These are phyloP conservation scores for Steinernema feltiae DNA, from an alignment of 1,140 invertebrate genomes.

Conservation along the genomic window DNA sequence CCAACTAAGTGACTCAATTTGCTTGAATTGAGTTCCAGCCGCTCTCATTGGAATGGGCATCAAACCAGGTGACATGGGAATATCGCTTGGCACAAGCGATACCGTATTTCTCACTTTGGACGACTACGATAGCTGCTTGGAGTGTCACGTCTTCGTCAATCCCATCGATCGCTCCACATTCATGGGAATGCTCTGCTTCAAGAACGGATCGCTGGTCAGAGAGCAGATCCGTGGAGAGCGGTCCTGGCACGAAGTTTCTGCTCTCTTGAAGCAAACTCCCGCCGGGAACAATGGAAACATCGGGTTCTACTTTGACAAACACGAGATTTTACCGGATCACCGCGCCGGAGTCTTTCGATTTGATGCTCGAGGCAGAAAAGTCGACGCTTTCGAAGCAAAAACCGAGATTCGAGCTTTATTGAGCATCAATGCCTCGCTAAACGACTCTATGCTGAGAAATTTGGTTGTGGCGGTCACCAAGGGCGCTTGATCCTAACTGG, in stretches of 20 bases:
- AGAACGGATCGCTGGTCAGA: slow-evolving; percentile 37
- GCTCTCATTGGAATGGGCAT: slow-evolving; percentile 71
- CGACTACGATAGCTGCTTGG: slow-evolving; percentile 5
- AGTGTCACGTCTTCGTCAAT: slow-evolving; percentile 30
- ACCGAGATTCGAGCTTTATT: slow-evolving; percentile 24
- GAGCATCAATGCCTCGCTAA: slow-evolving; percentile 35
- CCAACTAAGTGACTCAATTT: background rate
- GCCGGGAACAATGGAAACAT: slow-evolving; percentile 33
- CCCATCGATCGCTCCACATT: slow-evolving; percentile 10
- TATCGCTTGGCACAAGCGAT: slow-evolving; percentile 64
- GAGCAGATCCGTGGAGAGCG: slow-evolving; percentile 27
- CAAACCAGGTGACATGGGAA: slow-evolving; percentile 70
- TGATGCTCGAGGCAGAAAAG: slow-evolving; percentile 61
- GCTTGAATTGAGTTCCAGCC: slow-evolving; percentile 44
- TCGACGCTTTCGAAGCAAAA: slow-evolving; percentile 13
- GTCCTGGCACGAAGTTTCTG: slow-evolving; percentile 23
- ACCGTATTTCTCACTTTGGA: slow-evolving; percentile 29
- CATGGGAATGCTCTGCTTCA: slow-evolving; percentile 38
- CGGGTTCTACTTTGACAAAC: slow-evolving; percentile 35
- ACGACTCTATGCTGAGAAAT: slow-evolving; percentile 25
- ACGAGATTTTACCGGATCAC: slow-evolving; percentile 32
- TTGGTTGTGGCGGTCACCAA: slow-evolving; percentile 2
- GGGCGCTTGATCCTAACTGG: slow-evolving; percentile 28
- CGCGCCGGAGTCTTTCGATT: slow-evolving; percentile 56
- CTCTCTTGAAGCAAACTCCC: slow-evolving; percentile 20